Percentiles rank a stretch among this genome's conserved stretches.
Conservation (phyloP, 2,797 vertebrate genomes). For the Acestrorhynchus altus region DNA sequence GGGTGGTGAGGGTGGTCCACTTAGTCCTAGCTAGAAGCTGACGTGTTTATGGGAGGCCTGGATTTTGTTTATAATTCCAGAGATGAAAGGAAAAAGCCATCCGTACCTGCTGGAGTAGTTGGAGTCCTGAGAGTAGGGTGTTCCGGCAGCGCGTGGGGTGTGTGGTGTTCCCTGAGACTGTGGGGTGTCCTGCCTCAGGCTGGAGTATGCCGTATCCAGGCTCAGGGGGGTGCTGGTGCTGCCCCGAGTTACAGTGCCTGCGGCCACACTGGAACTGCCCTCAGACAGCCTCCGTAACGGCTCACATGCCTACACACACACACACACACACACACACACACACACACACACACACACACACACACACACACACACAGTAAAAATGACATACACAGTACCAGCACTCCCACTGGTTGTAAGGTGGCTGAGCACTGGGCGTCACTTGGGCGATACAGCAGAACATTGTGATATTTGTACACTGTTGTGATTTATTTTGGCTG, state of each 20-base stretch:
- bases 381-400: neutral
- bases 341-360: neutral
- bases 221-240: constrained; percentile 91
- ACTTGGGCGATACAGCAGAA: too few relatives aligned
- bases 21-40: too few relatives aligned
- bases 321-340: constrained; percentile 8
- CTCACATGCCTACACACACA: constrained; percentile 82
- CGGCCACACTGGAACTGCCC: constrained; percentile 76
- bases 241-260: constrained; percentile 84
- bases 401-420: too few relatives aligned
- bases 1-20: too few relatives aligned
- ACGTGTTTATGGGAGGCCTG: too few relatives aligned
- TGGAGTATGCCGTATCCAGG: constrained; percentile 95
- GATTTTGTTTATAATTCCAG: too few relatives aligned
- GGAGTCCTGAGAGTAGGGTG: constrained; percentile 97
- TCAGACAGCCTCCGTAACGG: constrained; percentile 90
- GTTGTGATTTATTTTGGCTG: too few relatives aligned
- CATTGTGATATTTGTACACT: too few relatives aligned
- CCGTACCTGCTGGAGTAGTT: constrained; percentile 85
- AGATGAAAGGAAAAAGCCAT: too few relatives aligned
- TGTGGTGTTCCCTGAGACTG: constrained; percentile 93
- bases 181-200: constrained; percentile 91
- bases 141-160: constrained; percentile 87
- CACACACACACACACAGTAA: neutral
- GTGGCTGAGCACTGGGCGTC: too few relatives aligned